Evolutionary conservation across 1,140 invertebrate species (phyloP), one percentile per base, ranked within the genome.

Genomic region (Diachasma alloeum): DNA sequence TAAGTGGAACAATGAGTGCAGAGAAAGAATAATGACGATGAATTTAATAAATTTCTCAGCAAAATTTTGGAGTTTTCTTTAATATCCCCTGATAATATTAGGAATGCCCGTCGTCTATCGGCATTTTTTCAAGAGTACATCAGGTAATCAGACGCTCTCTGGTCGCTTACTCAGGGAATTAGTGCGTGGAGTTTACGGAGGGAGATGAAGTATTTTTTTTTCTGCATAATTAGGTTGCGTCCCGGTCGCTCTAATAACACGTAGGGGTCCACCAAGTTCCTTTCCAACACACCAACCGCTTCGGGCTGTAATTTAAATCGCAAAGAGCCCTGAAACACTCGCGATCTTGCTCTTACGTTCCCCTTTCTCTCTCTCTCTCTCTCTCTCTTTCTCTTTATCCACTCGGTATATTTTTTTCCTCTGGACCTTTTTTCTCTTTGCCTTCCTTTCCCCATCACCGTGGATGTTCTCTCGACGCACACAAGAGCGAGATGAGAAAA

Each of bases 221-320:
- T 68, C 66, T 68, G 66, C 66, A 68, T 68, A 68, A 68, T 68
- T 68, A 68, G 66, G 66, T 68, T 68, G 66, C 36, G 66, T 31
- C 66, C n/a, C 36, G 66, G 66, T 68, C 66, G 31, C 59, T 63
- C 59, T 63, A 63, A 63, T 63, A 63, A 63, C 24, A 63, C 26
- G 36, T 68, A 37, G 10, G 4, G 10, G n/a, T 39, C 36, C 48
- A 53, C 48, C n/a, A 17, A 53, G 26, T 68, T 68, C 36, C 36
- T 68, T 39, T 66, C 26, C 13, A 26, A 66, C 36, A 17, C 36
- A n/a, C 15, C 36, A 68, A 15, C 24, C 36, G 66, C 66, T 68
- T 17, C 36, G 31, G 66, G 66, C 66, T 68, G 66, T 68, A 68
- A 68, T 68, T 68, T 68, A 68, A 68, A 68, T 68, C 66, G 31